These are phyloP conservation scores for Drosophila sp. DNA, from an alignment of 1,140 invertebrate species.

Conservation along the genomic window DNA sequence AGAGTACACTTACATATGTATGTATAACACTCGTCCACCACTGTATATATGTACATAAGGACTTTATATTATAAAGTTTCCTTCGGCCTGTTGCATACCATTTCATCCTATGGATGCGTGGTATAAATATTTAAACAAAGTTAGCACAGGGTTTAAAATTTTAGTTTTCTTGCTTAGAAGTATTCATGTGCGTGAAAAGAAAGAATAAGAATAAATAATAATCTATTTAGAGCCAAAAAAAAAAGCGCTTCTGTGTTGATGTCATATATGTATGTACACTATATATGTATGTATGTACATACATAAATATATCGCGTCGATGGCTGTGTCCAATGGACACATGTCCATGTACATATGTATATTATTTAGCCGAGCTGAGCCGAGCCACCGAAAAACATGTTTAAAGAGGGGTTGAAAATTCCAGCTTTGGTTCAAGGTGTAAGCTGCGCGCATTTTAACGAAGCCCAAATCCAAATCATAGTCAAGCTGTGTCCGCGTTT, in stretches of 20 bases:
- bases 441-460: slow-evolving; percentile 48
- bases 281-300: too few species aligned
- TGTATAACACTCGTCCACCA: too few species aligned
- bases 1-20: too few species aligned
- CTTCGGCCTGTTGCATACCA: too few species aligned
- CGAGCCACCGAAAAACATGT: slow-evolving; percentile 66
- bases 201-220: not conserved
- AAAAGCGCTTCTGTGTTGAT: not conserved
- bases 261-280: too few species aligned
- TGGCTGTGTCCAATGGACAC: slow-evolving; percentile 24
- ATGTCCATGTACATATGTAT: slow-evolving; percentile 5
- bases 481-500: slow-evolving; percentile 57
- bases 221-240: not conserved
- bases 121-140: too few species aligned
- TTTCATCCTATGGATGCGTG: too few species aligned
- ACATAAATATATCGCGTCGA: slow-evolving; percentile 1
- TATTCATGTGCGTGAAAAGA: not conserved
- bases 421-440: slow-evolving; percentile 58
- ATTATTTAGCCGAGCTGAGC: slow-evolving; percentile 23
- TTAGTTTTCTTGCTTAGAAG: too few species aligned
- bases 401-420: slow-evolving; percentile 63
- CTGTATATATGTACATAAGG: too few species aligned
- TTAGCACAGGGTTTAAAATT: too few species aligned
- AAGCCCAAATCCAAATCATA: slow-evolving; percentile 42
- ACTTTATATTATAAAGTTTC: too few species aligned